phyloP scores from a whole-genome alignment of 2,797 vertebrate genomes.

The Eleutherodactylus coqui region DNA sequence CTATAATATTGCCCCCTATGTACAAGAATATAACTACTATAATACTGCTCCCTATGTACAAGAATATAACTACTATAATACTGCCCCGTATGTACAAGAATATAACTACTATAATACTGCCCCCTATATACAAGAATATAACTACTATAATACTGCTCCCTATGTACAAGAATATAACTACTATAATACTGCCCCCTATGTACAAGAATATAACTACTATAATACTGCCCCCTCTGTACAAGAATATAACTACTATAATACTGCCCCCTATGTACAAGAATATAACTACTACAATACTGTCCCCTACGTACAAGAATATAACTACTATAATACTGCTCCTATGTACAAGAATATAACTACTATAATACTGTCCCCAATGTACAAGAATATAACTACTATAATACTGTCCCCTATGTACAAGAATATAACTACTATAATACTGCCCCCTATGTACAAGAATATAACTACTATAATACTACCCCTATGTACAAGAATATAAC shows the following conservation, averaged over 20 bases:
- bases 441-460: not conserved
- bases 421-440: too few species aligned
- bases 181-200: not conserved
- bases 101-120: constrained; percentile 1
- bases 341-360: not conserved
- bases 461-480: constrained; percentile 1
- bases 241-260: constrained; percentile 7
- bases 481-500: not conserved
- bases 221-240: not conserved
- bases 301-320: not conserved
- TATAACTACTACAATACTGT: too few species aligned
- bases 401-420: not conserved
- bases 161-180: constrained; percentile 5
- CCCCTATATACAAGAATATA: too few species aligned
- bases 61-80: constrained; percentile 3
- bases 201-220: not conserved
- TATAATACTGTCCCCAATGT: not conserved
- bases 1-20: constrained; percentile 1
- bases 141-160: not conserved
- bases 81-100: not conserved
- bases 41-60: not conserved
- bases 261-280: not conserved
- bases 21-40: constrained; percentile 7
- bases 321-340: not conserved
- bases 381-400: constrained; percentile 12